Evolutionary conservation across 1,140 invertebrate genomes (phyloP), one percentile per base, ranked within the genome.

Genomic region (Tenebrio molitor): DNA sequence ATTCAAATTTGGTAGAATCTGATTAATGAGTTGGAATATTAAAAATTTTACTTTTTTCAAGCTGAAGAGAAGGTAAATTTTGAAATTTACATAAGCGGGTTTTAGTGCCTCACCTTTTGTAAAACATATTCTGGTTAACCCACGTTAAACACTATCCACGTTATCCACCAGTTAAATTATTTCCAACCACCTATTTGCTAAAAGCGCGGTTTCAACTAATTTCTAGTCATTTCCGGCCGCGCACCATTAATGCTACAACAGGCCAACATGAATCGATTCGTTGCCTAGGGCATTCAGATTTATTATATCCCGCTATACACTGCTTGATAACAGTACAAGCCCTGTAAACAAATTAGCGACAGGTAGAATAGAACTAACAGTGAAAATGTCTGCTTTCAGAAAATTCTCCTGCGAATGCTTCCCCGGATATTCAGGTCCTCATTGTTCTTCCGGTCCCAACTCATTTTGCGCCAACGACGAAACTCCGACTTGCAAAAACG

Each of bases 381-480:
- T 2, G 36, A 7, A 7, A 39, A 7, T 39, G 2, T 39, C 5
- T 39, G n/a, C n/a, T 83, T 79, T 41, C 79, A 85, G 87, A 68
- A 82, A 77, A 80, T 90, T 86, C 86, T 90, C 89, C 76, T 94
- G 92, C 82, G 84, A 88, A 33, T 94, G 93, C 81, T 93, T 93
- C 80, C 83, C 89, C 66, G 89, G 90, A 42, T 93, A 92, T 82
- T 89, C 86, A 21, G 92, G 92, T 0, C 81, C 83, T 14, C 88
- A 89, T 78, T 94, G 93, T 79, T 89, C 90, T 6, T 85, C 89
- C 72, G 92, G 92, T 3, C 91, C 91, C 0, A 80, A 78, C 44
- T 82, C 81, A 6, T 85, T 92, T 36, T 94, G 92, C 80, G 85
- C 86, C 29, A 83, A 86, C 50, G 86, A 87, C 42, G 86, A 87